Evolutionary conservation across 1,140 invertebrate genomes (phyloP), one percentile per base, ranked within the genome.

Genomic region (Ditylenchus dipsaci): DNA sequence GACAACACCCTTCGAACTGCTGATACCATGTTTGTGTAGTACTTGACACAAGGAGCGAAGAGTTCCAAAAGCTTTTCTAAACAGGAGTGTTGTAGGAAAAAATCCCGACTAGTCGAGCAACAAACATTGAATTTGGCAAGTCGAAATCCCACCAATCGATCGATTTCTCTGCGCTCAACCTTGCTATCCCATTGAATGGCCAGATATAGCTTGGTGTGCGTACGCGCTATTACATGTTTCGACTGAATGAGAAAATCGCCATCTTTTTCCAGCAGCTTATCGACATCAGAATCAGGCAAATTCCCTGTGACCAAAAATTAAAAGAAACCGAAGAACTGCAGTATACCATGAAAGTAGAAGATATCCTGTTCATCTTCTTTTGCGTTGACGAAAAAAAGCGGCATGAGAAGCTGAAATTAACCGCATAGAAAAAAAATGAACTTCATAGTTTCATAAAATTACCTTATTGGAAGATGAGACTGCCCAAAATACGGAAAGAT

Each of bases 281-380:
- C 77, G 3, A 64, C 73, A 59, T 77, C 76, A 13, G 65, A 47
- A 62, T 77, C 78, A 21, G 72, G 75, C 33, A 38, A 38, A 38
- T 38, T 38, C 11, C 33, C 33, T 38, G 3, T 5, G 11, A 38
- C 3, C 33, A 38, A 38, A n/a, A 38, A 38, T 5, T 11, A 38
- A n/a, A 38, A 38, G 11, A 38, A 38, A 11, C 11, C 11, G 3
- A 38, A 11, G 11, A 38, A 38, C 11, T 38, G 11, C 15, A 77
- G 61, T 19, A 68, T 65, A 56, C 76, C 76, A 38, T 77, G 76
- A 57, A 77, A 79, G 42, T 67, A 77, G 17, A 62, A 30, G n/a
- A 77, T 61, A 57, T 47, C 45, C 26, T 57, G 13, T 29, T 68
- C 71, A n/a, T 77, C 74, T 42, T 64, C 71, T 29, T 58, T 65